Evolutionary conservation across 1,140 invertebrate genomes (phyloP).

Genomic region (Uloborus diversus): DNA sequence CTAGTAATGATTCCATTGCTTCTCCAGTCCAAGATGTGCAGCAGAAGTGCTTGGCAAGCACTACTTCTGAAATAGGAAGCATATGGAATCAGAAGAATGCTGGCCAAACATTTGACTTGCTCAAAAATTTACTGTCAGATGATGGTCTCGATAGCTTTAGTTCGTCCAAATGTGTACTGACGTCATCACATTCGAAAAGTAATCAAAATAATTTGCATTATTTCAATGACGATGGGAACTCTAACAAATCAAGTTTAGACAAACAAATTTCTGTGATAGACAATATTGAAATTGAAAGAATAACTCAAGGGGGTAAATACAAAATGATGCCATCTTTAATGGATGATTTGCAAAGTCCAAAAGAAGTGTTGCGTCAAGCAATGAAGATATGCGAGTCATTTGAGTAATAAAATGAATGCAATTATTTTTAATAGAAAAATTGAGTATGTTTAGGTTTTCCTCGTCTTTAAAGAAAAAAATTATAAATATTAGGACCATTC

Average conservation of each 20-base stretch:
- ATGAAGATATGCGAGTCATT: constrained; percentile 45
- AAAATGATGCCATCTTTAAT: constrained; percentile 34
- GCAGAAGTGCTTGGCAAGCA: constrained; percentile 16
- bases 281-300: constrained; percentile 32
- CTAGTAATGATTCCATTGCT: not conserved
- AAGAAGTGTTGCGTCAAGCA: constrained; percentile 46
- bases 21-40: constrained; percentile 2
- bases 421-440: no score
- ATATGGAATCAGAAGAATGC: constrained; percentile 45
- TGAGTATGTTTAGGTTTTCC: no score
- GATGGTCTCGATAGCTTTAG: constrained; percentile 42
- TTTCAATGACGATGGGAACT: constrained; percentile 11
- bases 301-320: constrained; percentile 6
- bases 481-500: no score
- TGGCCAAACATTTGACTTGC: constrained; percentile 34
- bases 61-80: constrained; percentile 38
- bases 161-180: constrained; percentile 37
- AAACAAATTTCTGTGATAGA: constrained; percentile 49
- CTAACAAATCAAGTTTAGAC: constrained; percentile 1
- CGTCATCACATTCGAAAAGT: constrained; percentile 1
- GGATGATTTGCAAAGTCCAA: constrained; percentile 49
- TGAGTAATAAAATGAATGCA: no score
- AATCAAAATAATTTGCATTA: not conserved
- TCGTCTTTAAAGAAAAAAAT: no score
- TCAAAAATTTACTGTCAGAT: constrained; percentile 43